phyloP scores from a whole-genome alignment of 2,888 invertebrate genomes.

The Embidobia sp. region DNA sequence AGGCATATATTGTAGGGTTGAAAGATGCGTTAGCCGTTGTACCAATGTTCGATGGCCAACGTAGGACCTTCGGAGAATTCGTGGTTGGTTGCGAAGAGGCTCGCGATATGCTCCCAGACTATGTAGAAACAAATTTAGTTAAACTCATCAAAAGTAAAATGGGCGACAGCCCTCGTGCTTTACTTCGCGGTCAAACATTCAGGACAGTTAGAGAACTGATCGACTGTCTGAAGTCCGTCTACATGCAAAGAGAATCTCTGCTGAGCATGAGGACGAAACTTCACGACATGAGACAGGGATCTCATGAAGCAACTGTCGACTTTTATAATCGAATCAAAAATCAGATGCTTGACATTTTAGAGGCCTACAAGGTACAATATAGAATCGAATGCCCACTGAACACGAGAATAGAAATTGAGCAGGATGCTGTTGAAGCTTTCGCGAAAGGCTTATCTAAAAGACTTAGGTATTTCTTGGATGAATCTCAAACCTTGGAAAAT shows the following conservation, averaged over 20 bases:
- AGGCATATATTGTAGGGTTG: background rate
- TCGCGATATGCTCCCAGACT: conserved; percentile 13
- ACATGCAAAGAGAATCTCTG: conserved; percentile 1
- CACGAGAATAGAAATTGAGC: conserved; percentile 1
- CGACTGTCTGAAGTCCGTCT: background rate
- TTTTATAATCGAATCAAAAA: conserved; percentile 18
- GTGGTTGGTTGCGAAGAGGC: conserved; percentile 44
- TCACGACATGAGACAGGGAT: too few relatives aligned
- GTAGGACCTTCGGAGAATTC: background rate
- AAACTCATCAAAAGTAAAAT: conserved; percentile 19
- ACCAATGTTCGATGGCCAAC: conserved; percentile 6
- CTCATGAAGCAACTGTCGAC: conserved; percentile 24
- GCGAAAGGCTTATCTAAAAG: background rate
- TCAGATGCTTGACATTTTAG: conserved; percentile 1
- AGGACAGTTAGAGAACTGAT: background rate
- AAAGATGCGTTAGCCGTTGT: conserved; percentile 18
- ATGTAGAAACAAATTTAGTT: conserved; percentile 25
- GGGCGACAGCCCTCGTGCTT: background rate
- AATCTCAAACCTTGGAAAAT: background rate
- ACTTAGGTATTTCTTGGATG: conserved; percentile 1
- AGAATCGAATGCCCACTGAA: background rate
- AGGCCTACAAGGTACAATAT: conserved; percentile 21
- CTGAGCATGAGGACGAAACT: too few relatives aligned
- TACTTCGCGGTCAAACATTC: background rate
- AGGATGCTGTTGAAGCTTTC: conserved; percentile 16